These are phyloP conservation scores for Pseudobourletiella spinata DNA, from an alignment of 1,140 invertebrate species.

Conservation along the genomic window DNA sequence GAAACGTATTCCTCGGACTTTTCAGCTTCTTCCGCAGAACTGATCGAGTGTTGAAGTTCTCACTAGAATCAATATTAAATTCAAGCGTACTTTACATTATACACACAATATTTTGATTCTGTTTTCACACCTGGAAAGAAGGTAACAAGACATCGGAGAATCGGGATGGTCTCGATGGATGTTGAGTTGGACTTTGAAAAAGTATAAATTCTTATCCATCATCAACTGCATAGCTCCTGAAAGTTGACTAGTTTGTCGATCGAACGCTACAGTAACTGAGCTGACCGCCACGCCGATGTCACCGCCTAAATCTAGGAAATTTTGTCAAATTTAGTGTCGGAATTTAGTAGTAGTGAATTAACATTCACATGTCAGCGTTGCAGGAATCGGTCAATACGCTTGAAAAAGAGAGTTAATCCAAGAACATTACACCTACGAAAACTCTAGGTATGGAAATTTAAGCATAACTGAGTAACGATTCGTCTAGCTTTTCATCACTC, in stretches of 20 bases:
- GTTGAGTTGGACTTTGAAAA: not conserved
- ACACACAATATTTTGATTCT: not conserved
- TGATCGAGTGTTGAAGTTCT: slow-evolving; percentile 12
- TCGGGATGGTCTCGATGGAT: not conserved
- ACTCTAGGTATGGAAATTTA: no score
- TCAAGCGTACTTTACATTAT: not conserved
- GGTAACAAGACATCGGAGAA: not conserved
- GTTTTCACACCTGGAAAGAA: not conserved
- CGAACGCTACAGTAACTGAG: not conserved
- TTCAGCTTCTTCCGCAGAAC: slow-evolving; percentile 25
- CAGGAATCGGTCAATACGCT: no score
- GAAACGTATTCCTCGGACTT: slow-evolving; percentile 13
- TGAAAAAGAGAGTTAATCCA: no score
- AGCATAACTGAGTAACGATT: no score
- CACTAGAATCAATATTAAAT: slow-evolving; percentile 4
- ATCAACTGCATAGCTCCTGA: slow-evolving; percentile 9
- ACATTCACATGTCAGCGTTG: no score
- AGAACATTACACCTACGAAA: no score
- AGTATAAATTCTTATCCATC: slow-evolving; percentile 13
- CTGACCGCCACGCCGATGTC: not conserved
- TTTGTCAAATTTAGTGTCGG: no score
- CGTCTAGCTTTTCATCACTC: no score
- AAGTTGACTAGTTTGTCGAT: not conserved
- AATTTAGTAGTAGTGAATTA: no score
- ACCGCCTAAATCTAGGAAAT: not conserved